phyloP scores from a whole-genome alignment of 2,888 invertebrate genomes.

The Andrena camellia region DNA sequence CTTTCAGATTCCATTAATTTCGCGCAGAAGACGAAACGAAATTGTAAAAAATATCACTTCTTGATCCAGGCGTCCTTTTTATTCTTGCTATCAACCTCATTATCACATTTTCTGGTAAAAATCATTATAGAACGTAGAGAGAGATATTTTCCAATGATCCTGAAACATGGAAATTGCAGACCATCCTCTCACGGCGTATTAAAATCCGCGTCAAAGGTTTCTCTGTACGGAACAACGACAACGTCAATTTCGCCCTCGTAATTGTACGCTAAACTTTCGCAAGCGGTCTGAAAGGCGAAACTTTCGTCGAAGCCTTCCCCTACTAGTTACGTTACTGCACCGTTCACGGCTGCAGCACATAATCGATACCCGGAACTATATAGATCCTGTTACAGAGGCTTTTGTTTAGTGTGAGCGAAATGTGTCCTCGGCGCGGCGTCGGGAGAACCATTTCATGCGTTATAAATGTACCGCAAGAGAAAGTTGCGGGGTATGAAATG shows the following conservation, averaged over 20 bases:
- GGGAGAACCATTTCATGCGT: slow-evolving; percentile 1
- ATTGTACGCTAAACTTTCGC: slow-evolving; percentile 8
- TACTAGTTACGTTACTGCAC: slow-evolving; percentile 30
- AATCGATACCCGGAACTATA: slow-evolving; percentile 53
- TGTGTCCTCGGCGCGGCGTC: slow-evolving; percentile 10
- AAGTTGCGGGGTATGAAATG: neutral
- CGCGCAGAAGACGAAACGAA: neutral
- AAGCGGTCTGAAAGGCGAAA: slow-evolving; percentile 3
- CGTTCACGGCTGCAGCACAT: slow-evolving; percentile 35
- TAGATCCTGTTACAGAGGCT: slow-evolving; percentile 48
- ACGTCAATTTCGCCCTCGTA: neutral
- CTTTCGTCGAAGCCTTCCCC: slow-evolving; percentile 1
- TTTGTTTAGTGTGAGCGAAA: slow-evolving; percentile 50
- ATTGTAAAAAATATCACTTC: too few species aligned
- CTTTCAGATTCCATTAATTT: neutral
- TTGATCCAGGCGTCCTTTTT: neutral
- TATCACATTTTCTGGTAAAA: too few species aligned
- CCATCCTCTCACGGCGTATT: neutral
- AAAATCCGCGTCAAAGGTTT: neutral
- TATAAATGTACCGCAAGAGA: neutral
- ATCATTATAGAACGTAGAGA: too few species aligned
- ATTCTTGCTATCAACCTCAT: neutral
- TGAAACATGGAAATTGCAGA: neutral
- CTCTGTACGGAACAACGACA: neutral
- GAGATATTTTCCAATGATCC: neutral